A percentile compares a stretch with the other conserved stretches of the same genome.
phyloP scores from a whole-genome alignment of 2,888 invertebrate genomes.

The Gisinianus flammeolus region DNA sequence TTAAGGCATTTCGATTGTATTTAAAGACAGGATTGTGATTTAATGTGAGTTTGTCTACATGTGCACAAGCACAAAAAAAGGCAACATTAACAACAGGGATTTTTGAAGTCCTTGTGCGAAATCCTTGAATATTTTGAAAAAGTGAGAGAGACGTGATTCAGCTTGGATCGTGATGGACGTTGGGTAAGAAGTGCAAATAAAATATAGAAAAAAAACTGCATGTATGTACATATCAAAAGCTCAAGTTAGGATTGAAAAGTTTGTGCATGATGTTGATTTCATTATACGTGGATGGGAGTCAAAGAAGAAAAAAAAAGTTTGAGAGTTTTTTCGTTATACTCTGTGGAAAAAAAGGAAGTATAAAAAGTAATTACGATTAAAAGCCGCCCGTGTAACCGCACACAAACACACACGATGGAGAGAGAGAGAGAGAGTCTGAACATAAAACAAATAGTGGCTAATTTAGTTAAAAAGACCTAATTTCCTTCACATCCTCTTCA shows the following conservation, averaged over 20 bases:
- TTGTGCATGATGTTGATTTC: slow-evolving; percentile 13
- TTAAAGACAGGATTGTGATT: too few species aligned
- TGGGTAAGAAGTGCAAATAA: neutral
- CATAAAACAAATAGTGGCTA: slow-evolving; percentile 41
- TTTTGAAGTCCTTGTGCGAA: neutral
- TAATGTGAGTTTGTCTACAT: too few species aligned
- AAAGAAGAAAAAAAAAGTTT: neutral
- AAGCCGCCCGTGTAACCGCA: neutral
- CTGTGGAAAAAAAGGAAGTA: neutral
- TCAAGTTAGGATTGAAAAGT: neutral
- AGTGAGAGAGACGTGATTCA: too few species aligned
- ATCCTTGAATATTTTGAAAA: neutral
- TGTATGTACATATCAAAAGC: neutral
- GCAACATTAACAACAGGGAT: too few species aligned
- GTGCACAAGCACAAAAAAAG: too few species aligned
- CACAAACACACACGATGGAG: neutral
- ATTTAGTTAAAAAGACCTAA: slow-evolving; percentile 45
- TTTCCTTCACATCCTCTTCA: slow-evolving; percentile 40
- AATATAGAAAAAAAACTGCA: neutral
- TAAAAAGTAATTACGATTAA: slow-evolving; percentile 32
- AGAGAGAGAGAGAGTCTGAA: neutral
- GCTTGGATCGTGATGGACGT: too few species aligned
- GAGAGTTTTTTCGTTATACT: too few species aligned
- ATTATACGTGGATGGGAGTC: slow-evolving; percentile 2
- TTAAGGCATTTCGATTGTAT: too few species aligned